Evolutionary conservation across 2,113 vertebrate genomes (phyloP).

Genomic region (Entomyzon cyanotis): DNA sequence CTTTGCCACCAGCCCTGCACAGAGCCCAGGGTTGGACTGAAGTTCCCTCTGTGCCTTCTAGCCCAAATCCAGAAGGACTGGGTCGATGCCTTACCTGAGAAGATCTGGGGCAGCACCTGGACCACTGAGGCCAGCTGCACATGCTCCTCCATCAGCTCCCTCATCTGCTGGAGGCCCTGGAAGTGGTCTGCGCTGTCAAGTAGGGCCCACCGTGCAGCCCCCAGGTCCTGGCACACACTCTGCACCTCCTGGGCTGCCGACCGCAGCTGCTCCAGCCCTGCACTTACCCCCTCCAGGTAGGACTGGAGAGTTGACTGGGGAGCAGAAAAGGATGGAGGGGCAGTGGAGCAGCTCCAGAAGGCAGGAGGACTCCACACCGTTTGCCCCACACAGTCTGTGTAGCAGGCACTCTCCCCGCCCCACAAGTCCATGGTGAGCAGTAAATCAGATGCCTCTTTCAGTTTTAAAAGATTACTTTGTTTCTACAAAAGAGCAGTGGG

Average conservation of each 20-base stretch:
- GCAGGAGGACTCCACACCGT: accelerated
- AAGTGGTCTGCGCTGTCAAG: conserved; percentile 56
- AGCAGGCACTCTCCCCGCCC: neutral
- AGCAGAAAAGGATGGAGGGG: neutral
- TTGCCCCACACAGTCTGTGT: neutral
- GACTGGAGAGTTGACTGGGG: conserved; percentile 90
- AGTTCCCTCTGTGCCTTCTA: neutral
- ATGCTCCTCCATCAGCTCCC: conserved; percentile 75
- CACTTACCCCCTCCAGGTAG: conserved; percentile 90
- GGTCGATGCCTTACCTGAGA: conserved; percentile 78
- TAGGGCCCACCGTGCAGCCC: conserved; percentile 72
- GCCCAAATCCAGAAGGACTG: accelerated
- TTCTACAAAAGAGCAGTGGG: neutral
- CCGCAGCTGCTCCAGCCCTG: conserved; percentile 86
- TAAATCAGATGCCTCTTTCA: neutral
- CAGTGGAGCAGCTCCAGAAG: neutral
- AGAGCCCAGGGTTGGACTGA: accelerated
- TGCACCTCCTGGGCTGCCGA: conserved; percentile 77
- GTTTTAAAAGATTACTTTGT: neutral
- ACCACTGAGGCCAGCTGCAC: conserved; percentile 84
- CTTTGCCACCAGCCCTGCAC: neutral
- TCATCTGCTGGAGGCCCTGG: conserved; percentile 77
- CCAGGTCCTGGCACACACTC: conserved; percentile 77
- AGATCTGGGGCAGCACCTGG: conserved; percentile 87
- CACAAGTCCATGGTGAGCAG: neutral